Percentiles rank a stretch among this genome's conserved stretches.
These are phyloP conservation scores for Glossosoma conforme DNA, from an alignment of 1,140 invertebrate genomes.

Conservation along the genomic window DNA sequence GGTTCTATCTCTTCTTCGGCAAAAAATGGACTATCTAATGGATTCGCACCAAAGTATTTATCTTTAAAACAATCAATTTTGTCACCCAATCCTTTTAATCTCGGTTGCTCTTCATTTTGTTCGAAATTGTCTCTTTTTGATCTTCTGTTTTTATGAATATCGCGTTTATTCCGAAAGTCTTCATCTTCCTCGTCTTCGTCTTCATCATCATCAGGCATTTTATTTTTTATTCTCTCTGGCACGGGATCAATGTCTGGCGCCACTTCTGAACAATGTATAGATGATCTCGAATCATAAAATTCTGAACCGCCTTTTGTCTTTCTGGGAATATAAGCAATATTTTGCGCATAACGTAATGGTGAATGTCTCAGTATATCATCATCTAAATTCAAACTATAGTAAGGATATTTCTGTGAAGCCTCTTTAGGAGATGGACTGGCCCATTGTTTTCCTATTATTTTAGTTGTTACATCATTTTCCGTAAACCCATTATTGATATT, in stretches of 20 bases:
- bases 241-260: conserved; percentile 47
- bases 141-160: conserved; percentile 27
- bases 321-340: conserved; percentile 51
- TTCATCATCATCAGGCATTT: conserved; percentile 35
- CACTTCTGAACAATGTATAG: conserved; percentile 49
- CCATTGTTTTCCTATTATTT: conserved; percentile 33
- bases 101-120: conserved; percentile 35
- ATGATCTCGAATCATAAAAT: conserved; percentile 54
- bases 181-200: conserved; percentile 32
- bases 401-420: conserved; percentile 48
- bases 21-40: conserved; percentile 71
- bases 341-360: conserved; percentile 55
- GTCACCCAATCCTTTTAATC: conserved; percentile 56
- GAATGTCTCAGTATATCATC: conserved; percentile 48
- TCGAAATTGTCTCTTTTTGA: conserved; percentile 22
- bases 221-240: conserved; percentile 49
- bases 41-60: conserved; percentile 68
- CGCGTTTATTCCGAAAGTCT: conserved; percentile 29
- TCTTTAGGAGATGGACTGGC: conserved; percentile 22
- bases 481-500: conserved; percentile 35
- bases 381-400: conserved; percentile 42
- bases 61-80: conserved; percentile 69
- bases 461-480: conserved; percentile 32
- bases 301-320: conserved; percentile 53
- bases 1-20: conserved; percentile 50